Conservation (phyloP, 2,797 vertebrate species). For the Staurois parvus region DNA sequence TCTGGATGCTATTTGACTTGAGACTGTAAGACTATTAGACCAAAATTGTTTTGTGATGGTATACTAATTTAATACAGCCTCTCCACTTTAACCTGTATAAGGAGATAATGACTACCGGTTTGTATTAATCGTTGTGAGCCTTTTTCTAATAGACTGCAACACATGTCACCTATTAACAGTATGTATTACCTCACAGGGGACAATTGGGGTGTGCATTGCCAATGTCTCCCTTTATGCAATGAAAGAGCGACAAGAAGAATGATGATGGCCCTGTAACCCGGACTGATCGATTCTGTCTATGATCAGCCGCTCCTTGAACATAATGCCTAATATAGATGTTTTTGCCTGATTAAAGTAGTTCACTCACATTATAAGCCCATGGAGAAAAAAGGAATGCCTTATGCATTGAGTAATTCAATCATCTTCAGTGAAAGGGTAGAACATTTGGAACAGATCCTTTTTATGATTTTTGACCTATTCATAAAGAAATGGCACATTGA, state of each 20-base stretch:
- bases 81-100: not conserved
- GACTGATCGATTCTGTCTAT: not conserved
- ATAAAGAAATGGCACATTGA: constrained; percentile 40
- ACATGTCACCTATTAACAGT: constrained; percentile 24
- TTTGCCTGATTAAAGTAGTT: constrained; percentile 43
- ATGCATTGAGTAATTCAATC: constrained; percentile 35
- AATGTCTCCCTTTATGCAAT: constrained; percentile 21
- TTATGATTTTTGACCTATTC: constrained; percentile 48
- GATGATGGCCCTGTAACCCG: constrained; percentile 33
- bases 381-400: constrained; percentile 23
- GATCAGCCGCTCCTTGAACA: not conserved
- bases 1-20: constrained; percentile 35
- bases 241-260: not conserved
- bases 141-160: constrained; percentile 4
- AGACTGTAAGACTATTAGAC: constrained; percentile 5
- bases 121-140: not conserved
- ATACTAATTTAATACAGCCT: constrained; percentile 29
- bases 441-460: constrained; percentile 44
- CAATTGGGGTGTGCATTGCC: constrained; percentile 1
- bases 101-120: constrained; percentile 31
- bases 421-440: constrained; percentile 11
- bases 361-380: constrained; percentile 30
- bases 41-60: constrained; percentile 33
- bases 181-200: constrained; percentile 15
- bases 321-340: constrained; percentile 17